Evolutionary conservation across 2,797 vertebrate genomes (phyloP).

Genomic region (Numenius phaeopus): DNA sequence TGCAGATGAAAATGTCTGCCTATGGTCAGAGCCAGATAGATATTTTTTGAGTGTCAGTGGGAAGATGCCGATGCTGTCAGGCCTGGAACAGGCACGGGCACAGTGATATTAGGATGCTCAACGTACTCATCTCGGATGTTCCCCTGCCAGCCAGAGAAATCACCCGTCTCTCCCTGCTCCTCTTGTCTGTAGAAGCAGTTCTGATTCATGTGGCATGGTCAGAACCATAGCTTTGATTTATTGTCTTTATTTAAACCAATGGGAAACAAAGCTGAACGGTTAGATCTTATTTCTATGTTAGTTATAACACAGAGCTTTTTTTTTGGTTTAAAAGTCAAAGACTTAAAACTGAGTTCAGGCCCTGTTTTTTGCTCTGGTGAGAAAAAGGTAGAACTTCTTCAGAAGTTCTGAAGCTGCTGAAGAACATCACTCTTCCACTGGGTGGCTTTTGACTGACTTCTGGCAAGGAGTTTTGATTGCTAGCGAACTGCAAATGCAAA

Average conservation of each 20-base stretch:
- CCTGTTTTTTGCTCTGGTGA: background rate
- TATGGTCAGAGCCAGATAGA: background rate
- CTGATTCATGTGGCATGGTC: background rate
- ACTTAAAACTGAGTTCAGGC: background rate
- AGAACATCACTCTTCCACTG: background rate
- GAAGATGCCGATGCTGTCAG: fast-evolving
- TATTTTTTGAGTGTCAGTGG: background rate
- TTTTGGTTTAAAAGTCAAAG: background rate
- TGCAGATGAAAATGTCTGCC: background rate
- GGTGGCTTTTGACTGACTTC: background rate
- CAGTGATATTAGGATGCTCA: background rate
- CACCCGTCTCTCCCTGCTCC: background rate
- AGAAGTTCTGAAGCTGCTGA: background rate
- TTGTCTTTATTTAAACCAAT: background rate
- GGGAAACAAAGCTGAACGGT: background rate
- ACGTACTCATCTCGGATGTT: background rate
- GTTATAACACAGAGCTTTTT: background rate
- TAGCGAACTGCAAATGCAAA: background rate
- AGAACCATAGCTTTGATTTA: background rate
- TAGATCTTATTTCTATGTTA: background rate
- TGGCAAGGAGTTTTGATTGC: background rate
- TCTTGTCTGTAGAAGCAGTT: background rate
- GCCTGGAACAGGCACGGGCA: background rate
- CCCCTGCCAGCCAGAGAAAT: background rate
- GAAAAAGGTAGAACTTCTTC: background rate